A percentile compares a stretch with the other conserved stretches of the same genome.
These are phyloP conservation scores for Fulmarus glacialis DNA, from an alignment of 2,113 vertebrate species.

Conservation along the genomic window DNA sequence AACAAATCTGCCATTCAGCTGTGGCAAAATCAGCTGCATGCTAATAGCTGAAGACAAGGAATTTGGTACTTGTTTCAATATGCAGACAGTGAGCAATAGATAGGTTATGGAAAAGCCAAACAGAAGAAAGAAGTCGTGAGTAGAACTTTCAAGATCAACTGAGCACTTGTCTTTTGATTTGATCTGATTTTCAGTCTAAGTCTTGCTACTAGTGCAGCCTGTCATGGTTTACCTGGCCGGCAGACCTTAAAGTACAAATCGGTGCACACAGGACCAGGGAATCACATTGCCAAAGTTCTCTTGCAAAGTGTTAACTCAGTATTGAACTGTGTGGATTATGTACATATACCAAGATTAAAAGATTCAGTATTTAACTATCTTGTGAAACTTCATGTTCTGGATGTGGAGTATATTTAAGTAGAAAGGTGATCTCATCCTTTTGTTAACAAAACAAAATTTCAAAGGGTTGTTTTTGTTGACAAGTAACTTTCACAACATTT, in stretches of 20 bases:
- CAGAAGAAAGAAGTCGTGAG: fast-evolving
- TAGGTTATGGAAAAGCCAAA: neutral
- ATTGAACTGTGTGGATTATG: neutral
- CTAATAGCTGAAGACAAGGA: neutral
- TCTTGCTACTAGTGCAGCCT: neutral
- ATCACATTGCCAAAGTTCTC: neutral
- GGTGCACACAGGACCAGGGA: neutral
- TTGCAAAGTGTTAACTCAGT: neutral
- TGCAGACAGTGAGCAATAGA: neutral
- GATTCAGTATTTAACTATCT: neutral
- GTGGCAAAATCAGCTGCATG: neutral
- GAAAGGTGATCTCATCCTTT: neutral
- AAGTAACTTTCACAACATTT: neutral
- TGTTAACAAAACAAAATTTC: neutral
- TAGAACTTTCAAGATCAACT: neutral
- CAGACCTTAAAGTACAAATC: neutral
- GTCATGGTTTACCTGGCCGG: neutral
- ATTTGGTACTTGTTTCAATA: neutral
- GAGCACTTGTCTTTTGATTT: neutral
- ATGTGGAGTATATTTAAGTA: neutral
- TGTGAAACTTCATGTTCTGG: neutral
- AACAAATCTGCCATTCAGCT: neutral
- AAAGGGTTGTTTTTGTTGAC: neutral
- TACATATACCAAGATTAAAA: neutral
- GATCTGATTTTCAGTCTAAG: neutral